Conservation (phyloP, 2,797 vertebrate genomes). For the Picus viridis region DNA sequence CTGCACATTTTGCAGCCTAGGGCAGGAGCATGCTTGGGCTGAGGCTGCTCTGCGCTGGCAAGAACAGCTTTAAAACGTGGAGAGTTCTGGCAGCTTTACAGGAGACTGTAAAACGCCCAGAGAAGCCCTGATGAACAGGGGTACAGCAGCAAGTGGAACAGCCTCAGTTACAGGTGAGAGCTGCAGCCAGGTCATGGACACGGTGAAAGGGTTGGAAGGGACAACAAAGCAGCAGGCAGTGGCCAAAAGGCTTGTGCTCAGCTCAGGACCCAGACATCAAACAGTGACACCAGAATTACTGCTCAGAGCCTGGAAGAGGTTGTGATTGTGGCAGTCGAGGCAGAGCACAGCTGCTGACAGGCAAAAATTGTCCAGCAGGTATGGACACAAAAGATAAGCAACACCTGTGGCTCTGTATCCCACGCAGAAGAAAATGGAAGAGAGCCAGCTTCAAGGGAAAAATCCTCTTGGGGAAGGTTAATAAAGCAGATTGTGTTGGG, state of each 20-base stretch:
- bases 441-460: background rate
- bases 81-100: background rate
- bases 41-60: background rate
- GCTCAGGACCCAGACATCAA: background rate
- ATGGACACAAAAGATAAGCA: background rate
- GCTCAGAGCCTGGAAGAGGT: background rate
- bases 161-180: background rate
- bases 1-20: background rate
- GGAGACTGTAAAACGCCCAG: background rate
- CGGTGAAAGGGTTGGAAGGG: background rate
- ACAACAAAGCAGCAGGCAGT: background rate
- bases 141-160: background rate
- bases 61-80: background rate
- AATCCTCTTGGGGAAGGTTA: background rate
- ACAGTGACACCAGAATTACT: background rate
- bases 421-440: background rate
- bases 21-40: background rate
- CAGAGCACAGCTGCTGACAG: background rate
- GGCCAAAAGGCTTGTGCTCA: background rate
- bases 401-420: background rate
- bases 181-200: background rate
- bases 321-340: background rate
- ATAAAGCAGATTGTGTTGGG: background rate
- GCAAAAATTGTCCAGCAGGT: background rate
- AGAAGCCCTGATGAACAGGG: background rate